Percentiles rank a stretch among this genome's conserved stretches.
phyloP scores from a whole-genome alignment of 1,140 invertebrate species.

The Trypoxylus dichotomus region DNA sequence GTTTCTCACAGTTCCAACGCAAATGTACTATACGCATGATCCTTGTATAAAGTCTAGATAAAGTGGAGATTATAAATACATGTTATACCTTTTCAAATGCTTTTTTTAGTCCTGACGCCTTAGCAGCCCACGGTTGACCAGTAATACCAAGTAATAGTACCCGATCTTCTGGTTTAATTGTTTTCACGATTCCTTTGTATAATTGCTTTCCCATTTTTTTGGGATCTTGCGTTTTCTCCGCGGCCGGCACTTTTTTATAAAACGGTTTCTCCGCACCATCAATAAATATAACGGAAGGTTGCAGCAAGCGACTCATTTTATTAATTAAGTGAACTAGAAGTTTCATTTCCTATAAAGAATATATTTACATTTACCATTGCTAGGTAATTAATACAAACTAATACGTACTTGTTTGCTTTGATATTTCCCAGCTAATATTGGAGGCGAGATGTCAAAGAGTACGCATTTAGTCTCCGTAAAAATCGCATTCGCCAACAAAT shows the following conservation, averaged over 20 bases:
- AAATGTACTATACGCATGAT: too few species aligned
- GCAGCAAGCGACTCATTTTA: slow-evolving; percentile 64
- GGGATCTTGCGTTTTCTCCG: slow-evolving; percentile 58
- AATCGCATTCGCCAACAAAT: slow-evolving; percentile 74
- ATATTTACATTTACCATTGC: background rate
- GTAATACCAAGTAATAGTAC: slow-evolving; percentile 68
- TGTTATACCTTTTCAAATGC: slow-evolving; percentile 53
- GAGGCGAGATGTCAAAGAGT: slow-evolving; percentile 79
- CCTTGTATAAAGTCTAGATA: too few species aligned
- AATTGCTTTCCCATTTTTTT: slow-evolving; percentile 69
- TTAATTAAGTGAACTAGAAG: slow-evolving; percentile 53
- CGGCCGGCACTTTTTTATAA: slow-evolving; percentile 71
- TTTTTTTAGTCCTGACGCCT: slow-evolving; percentile 53
- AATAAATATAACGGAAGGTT: slow-evolving; percentile 82
- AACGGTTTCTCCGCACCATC: slow-evolving; percentile 82
- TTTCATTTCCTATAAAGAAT: slow-evolving; percentile 47
- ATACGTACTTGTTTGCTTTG: slow-evolving; percentile 71
- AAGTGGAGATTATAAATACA: too few species aligned
- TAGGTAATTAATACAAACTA: background rate
- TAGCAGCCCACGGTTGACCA: slow-evolving; percentile 62
- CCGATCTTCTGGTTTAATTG: slow-evolving; percentile 62
- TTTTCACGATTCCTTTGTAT: slow-evolving; percentile 67
- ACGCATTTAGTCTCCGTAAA: slow-evolving; percentile 74
- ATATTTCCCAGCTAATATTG: slow-evolving; percentile 75
- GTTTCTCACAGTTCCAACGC: too few species aligned